Evolutionary conservation across 2,888 invertebrate species (phyloP), one percentile per base, ranked within the genome.

Genomic region (Allolobophora icterica): DNA sequence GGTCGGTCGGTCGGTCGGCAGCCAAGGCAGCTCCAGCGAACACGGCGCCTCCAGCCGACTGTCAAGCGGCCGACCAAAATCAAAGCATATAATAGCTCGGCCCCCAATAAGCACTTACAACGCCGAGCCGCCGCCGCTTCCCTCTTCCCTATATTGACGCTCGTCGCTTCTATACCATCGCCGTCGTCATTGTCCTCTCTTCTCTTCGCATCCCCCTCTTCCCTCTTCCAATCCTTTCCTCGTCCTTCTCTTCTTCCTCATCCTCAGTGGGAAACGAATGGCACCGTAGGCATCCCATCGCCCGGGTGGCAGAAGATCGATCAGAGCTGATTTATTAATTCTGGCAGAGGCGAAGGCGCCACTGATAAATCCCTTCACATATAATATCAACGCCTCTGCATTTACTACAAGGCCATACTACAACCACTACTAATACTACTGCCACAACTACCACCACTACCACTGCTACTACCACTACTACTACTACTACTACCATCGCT

Each of bases 71-170:
- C 71, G 71, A 71, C 71, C n/a, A 71, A 71, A 71, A 71, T 71
- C 71, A 71, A 71, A 71, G 71, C 71, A 17, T 71, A 71, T 71
- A 71, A 71, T 71, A 71, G 71, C 71, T 71, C 71, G 71, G 71
- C n/a, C 71, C 71, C 71, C 71, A 71, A 71, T 71, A 71, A 71
- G 71, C 71, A 71, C n/a, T 71, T 71, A n/a, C 71, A 52, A 71
- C 71, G n/a, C 71, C 30, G n/a, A 71, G 71, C n/a, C 3, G n/a
- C 71, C 71, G 13, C 6, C 30, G 71, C n/a, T 58, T 30, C 24
- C 11, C 52, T 15, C 52, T 17, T 15, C 24, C 1, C 52, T 13
- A 52, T 52, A 24, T 24, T 52, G 24, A 52, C 52, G 4, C 21
- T 13, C 52, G 13, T 5, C 21, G 24, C 24, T 24, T 6, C 6